A percentile compares a stretch with the other conserved stretches of the same genome.
Evolutionary conservation across 2,888 invertebrate genomes (phyloP).

Genomic region (Nomada lathburiana): DNA sequence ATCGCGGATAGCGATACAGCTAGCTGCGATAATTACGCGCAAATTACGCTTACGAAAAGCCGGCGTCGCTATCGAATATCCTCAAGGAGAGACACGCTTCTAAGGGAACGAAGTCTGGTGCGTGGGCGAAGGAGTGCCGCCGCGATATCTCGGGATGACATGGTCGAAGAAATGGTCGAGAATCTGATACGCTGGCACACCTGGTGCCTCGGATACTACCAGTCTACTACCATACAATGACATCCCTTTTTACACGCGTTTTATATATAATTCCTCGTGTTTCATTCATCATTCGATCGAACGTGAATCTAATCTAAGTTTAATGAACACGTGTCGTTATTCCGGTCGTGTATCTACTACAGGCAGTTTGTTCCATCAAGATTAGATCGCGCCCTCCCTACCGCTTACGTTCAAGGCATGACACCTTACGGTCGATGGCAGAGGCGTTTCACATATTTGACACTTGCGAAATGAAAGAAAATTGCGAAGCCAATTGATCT

Average conservation of each 20-base stretch:
- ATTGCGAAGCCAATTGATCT: slow-evolving; percentile 4
- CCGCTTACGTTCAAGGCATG: not conserved
- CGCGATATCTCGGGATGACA: slow-evolving; percentile 4
- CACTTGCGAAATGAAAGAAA: slow-evolving; percentile 4
- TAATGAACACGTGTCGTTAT: not conserved
- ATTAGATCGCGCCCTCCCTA: not conserved
- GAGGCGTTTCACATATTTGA: not conserved
- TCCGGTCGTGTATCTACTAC: not conserved
- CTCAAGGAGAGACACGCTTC: slow-evolving; percentile 45
- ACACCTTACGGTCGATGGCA: not conserved
- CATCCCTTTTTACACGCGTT: not conserved
- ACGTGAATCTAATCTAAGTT: not conserved
- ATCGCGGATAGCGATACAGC: slow-evolving; percentile 76
- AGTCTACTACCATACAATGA: too few relatives aligned
- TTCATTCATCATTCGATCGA: not conserved
- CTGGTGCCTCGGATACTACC: not conserved
- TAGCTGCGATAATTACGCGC: slow-evolving; percentile 78
- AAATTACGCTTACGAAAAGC: slow-evolving; percentile 72
- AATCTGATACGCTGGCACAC: not conserved
- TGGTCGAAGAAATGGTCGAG: not conserved
- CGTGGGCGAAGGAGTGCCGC: not conserved
- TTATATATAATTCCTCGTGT: not conserved
- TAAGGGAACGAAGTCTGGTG: slow-evolving; percentile 26
- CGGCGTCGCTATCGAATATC: slow-evolving; percentile 1
- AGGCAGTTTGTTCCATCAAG: not conserved